Conservation (phyloP, 2,888 invertebrate genomes). For the Xylocampa areola region DNA sequence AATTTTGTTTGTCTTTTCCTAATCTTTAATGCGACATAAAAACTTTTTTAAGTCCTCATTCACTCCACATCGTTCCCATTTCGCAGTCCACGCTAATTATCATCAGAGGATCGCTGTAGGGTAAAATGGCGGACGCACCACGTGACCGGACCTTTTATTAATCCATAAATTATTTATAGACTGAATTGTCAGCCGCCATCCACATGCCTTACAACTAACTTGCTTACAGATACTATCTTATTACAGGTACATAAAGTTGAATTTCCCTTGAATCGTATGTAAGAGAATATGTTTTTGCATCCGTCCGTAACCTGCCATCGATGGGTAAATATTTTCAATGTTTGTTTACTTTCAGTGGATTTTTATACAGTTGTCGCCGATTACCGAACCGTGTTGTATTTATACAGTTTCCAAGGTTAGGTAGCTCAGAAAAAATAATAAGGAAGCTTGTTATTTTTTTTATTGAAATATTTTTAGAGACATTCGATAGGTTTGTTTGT, state of each 20-base stretch:
- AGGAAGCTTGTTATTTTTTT: slow-evolving; percentile 1
- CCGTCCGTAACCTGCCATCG: slow-evolving; percentile 41
- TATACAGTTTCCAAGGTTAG: slow-evolving; percentile 48
- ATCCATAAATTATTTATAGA: slow-evolving; percentile 71
- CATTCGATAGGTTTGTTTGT: no score
- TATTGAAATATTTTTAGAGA: slow-evolving; percentile 19
- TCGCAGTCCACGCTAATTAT: slow-evolving; percentile 60
- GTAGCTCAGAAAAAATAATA: slow-evolving; percentile 46
- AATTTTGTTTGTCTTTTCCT: no score
- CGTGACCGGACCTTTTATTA: slow-evolving; percentile 69
- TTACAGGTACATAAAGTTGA: slow-evolving; percentile 15
- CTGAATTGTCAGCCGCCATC: slow-evolving; percentile 64
- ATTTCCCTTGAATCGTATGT: slow-evolving; percentile 13
- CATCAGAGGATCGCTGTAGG: slow-evolving; percentile 63
- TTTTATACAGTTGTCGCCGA: slow-evolving; percentile 47
- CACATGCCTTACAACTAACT: slow-evolving; percentile 53
- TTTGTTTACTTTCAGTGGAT: slow-evolving; percentile 58
- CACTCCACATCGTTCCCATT: slow-evolving; percentile 50
- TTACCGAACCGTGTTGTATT: slow-evolving; percentile 57
- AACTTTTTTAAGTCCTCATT: slow-evolving; percentile 14
- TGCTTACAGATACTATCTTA: slow-evolving; percentile 27
- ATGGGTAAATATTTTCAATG: slow-evolving; percentile 57
- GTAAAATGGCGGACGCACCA: slow-evolving; percentile 63
- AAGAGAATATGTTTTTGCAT: slow-evolving; percentile 20
- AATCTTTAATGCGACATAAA: background rate